Base-by-base conservation (phyloP, 2,888 invertebrate species). In the Horisme vitalbata region DNA sequence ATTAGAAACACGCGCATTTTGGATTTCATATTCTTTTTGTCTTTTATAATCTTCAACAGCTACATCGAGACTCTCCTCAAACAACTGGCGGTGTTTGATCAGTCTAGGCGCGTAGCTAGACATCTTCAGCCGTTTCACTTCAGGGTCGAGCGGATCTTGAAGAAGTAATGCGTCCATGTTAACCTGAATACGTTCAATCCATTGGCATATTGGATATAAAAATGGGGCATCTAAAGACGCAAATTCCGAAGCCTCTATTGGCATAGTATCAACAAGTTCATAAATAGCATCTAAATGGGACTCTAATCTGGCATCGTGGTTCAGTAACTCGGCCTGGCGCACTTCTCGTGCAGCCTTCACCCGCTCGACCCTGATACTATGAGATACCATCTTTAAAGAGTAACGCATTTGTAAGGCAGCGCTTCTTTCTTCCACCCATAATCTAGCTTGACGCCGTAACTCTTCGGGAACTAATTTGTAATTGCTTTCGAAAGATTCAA, bases 1-100 rank as follows among this genome's bases (percentile, higher is more conserved):
- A 51, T 83, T 86, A 0, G 84, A 72, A 23, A 83, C 72, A n/a
- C 84, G 71, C 6, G 68, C 83, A 26, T 73, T 71, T 52, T 87
- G 86, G 32, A 84, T 53, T n/a, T 71, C 61, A 12, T 72, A 54
- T 15, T 77, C 68, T 0, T 79, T 35, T n/a, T 63, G 47, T 13
- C 46, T 63, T 43, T 75, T 83, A 47, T 59, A 74, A 0, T 59
- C 51, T 3, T 58, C 63, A 9, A 79, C 39, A 1, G 68, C 71
- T 4, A 27, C 31, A 28, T 74, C 59, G 12, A 86, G 59, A 8
- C 85, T 86, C 2, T 75, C 72, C 31, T 78, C 75, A 58, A 78
- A 87, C 3, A 70, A 53, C 8, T 51, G 45, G 2, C 71, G 71
- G 51, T 83, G 68, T 52, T 74, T 80, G 1, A 44, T n/a, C 31